Evolutionary conservation across 2,888 invertebrate species (phyloP).

Genomic region (Trimorus sp.): DNA sequence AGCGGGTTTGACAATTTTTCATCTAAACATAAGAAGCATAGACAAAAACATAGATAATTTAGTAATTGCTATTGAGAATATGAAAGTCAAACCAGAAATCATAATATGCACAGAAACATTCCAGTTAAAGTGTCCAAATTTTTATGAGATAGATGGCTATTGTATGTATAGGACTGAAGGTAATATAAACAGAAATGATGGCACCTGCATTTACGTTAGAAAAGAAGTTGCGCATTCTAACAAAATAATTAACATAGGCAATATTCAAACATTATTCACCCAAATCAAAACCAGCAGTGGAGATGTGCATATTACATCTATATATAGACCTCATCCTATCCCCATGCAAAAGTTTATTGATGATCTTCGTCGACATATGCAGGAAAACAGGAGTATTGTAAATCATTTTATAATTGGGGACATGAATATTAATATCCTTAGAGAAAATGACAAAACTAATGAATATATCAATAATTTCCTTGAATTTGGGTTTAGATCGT

Average conservation of each 20-base stretch:
- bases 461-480: conserved; percentile 12
- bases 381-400: not conserved
- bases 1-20: too few species aligned
- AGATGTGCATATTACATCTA: not conserved
- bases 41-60: too few species aligned
- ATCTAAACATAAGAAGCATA: too few species aligned
- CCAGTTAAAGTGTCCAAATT: not conserved
- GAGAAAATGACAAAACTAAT: not conserved
- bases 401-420: conserved; percentile 23
- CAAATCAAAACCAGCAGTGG: not conserved
- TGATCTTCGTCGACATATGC: not conserved
- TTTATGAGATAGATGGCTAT: conserved; percentile 1
- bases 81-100: too few species aligned
- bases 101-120: too few species aligned
- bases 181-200: conserved; percentile 12
- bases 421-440: conserved; percentile 11
- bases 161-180: not conserved
- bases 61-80: too few species aligned
- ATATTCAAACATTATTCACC: not conserved
- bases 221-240: conserved; percentile 1
- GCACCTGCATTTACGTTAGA: conserved; percentile 9
- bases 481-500: conserved; percentile 10
- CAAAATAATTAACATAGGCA: conserved; percentile 1
- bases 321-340: not conserved
- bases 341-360: not conserved